Percentiles rank a stretch among this genome's conserved stretches.
phyloP scores from a whole-genome alignment of 2,797 vertebrate genomes.

The Pantherophis vulpinus region DNA sequence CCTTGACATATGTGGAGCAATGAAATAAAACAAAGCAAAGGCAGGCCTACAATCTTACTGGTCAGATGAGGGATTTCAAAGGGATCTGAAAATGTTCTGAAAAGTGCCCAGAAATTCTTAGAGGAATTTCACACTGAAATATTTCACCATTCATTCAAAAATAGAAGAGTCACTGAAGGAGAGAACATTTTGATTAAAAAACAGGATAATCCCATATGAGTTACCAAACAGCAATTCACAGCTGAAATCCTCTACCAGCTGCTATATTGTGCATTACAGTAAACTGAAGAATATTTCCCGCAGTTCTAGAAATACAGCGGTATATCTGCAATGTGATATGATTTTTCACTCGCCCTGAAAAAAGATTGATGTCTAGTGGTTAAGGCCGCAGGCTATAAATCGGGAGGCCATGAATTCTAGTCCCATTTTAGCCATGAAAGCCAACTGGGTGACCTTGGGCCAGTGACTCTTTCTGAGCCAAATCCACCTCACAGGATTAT shows the following conservation, averaged over 20 bases:
- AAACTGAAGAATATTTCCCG: background rate
- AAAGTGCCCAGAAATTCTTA: background rate
- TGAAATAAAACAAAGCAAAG: background rate
- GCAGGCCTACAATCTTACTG: background rate
- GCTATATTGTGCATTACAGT: background rate
- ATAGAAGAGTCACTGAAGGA: background rate
- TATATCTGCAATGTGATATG: background rate
- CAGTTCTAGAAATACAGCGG: background rate
- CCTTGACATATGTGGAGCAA: background rate
- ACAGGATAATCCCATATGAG: background rate
- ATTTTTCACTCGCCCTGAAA: background rate
- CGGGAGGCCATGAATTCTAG: background rate
- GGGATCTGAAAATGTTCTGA: background rate
- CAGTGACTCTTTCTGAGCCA: background rate
- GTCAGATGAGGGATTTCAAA: background rate
- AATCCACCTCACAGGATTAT: background rate
- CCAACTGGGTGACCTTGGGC: background rate
- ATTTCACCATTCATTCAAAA: background rate
- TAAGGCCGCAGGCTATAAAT: background rate
- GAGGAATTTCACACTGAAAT: background rate
- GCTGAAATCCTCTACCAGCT: background rate
- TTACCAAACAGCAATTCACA: background rate
- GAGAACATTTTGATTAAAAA: background rate
- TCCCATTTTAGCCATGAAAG: background rate
- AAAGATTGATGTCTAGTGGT: background rate